Evolutionary conservation across 1,140 invertebrate genomes (phyloP).

Genomic region (Drosophila ogumai): DNA sequence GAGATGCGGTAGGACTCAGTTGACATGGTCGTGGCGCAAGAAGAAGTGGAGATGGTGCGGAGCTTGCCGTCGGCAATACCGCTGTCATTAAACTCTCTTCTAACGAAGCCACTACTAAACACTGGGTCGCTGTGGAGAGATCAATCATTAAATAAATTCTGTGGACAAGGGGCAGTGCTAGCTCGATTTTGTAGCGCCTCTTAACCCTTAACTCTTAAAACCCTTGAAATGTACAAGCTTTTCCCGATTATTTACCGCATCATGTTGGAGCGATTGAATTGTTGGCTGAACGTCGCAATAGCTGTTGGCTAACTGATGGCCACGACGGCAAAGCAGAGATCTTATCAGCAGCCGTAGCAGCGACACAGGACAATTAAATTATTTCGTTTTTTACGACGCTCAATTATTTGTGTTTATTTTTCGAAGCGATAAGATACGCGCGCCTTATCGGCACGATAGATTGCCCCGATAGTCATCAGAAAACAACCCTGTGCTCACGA

Average conservation of each 20-base stretch:
- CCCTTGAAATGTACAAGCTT: not conserved
- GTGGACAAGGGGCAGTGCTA: not conserved
- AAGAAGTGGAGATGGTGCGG: constrained; percentile 84
- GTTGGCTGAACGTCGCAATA: constrained; percentile 60
- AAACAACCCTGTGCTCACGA: constrained; percentile 43
- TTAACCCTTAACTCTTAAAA: not conserved
- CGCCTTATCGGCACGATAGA: constrained; percentile 37
- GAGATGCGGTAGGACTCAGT: constrained; percentile 91
- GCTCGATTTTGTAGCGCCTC: constrained; percentile 63
- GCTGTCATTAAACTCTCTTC: constrained; percentile 83
- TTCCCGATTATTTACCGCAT: constrained; percentile 45
- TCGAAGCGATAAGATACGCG: constrained; percentile 59
- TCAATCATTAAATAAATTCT: constrained; percentile 10
- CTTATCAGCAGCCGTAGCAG: constrained; percentile 47
- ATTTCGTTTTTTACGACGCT: constrained; percentile 59
- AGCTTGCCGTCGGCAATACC: constrained; percentile 79
- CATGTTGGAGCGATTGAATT: constrained; percentile 43
- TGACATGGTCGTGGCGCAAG: constrained; percentile 84
- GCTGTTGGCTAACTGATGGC: constrained; percentile 49
- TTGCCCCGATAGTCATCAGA: constrained; percentile 31
- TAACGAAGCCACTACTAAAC: constrained; percentile 84
- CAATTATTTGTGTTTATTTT: constrained; percentile 55
- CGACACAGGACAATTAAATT: constrained; percentile 32
- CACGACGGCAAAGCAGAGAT: constrained; percentile 22
- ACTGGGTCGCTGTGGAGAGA: constrained; percentile 81